Percentiles rank a stretch among this genome's conserved stretches.
Evolutionary conservation across 2,888 invertebrate genomes (phyloP).

Genomic region (Eupithecia centaureata): DNA sequence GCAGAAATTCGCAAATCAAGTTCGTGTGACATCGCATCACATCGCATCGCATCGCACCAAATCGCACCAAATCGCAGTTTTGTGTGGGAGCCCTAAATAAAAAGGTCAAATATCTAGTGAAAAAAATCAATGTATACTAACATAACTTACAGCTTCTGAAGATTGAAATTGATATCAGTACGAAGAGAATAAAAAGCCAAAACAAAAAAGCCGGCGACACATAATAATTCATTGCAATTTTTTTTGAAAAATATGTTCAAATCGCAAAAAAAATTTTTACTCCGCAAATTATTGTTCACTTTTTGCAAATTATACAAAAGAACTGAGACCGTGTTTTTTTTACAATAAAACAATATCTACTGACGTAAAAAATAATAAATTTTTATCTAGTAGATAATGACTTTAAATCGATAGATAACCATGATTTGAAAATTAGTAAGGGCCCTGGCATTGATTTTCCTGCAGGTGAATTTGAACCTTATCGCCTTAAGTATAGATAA

Average conservation of each 20-base stretch:
- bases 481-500: background rate
- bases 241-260: background rate
- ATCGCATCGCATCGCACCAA: no score
- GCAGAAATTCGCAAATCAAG: no score
- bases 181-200: slow-evolving; percentile 50
- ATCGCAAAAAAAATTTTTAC: no score
- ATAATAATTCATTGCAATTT: slow-evolving; percentile 33
- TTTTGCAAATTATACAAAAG: background rate
- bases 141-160: slow-evolving; percentile 9
- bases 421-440: slow-evolving; percentile 1
- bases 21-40: no score
- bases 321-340: background rate
- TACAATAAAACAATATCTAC: slow-evolving; percentile 5
- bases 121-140: background rate
- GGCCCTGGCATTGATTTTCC: background rate
- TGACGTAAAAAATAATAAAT: slow-evolving; percentile 1
- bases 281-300: background rate
- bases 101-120: no score
- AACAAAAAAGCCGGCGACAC: slow-evolving; percentile 49
- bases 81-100: no score
- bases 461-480: background rate
- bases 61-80: no score
- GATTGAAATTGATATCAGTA: slow-evolving; percentile 42
- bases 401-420: background rate
- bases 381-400: slow-evolving; percentile 6